Base-by-base conservation (phyloP, 2,797 vertebrate genomes). In the Semaprochilodus insignis region DNA sequence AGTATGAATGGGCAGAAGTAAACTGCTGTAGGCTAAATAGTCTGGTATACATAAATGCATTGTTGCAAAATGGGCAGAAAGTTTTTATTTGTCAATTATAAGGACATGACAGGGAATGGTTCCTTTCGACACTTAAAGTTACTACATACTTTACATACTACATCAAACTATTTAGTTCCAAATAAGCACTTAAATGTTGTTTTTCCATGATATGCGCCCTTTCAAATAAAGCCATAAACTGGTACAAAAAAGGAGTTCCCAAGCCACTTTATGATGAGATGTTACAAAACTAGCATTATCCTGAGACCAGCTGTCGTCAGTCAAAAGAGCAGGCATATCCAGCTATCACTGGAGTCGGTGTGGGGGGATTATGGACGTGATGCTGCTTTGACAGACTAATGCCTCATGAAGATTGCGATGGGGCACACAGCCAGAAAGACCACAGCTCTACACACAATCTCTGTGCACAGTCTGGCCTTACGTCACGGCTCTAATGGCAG, bases 281-380 rank as follows among this genome's bases (percentile, higher is more conserved):
- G 73, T 73, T 72, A 73, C 36, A 51, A 77, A 74, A 48, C 54
- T 54, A 74, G 63, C 25, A 74, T 74, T 74, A 81, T 74, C 52
- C 52, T 60, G 51, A 81, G 62, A 40, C 63, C 27, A 52, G 59
- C 34, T 85, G 73, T 80, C 63, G 80, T 83, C 55, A 71, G 6
- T 83, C 76, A 84, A 34, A 78, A 65, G 74, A 73, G 36, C 44
- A 57, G 52, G 34, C 21, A 31, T 81, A 75, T 78, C 77, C 52
- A 6, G n/a, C 44, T 57, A 70, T 71, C 15, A 19, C 76, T 72
- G 72, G 21, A 55, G n/a, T 75, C 62, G 17, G n/a, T 27, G 55
- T 74, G 74, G 62, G 31, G 60, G 81, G 78, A 81, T 81, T 82
- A 85, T 60, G 40, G 60, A 83, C 7, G 69, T 82, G 77, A 67